These are phyloP conservation scores for Gobiocypris rarus DNA, from an alignment of 2,113 vertebrate species.

Conservation along the genomic window DNA sequence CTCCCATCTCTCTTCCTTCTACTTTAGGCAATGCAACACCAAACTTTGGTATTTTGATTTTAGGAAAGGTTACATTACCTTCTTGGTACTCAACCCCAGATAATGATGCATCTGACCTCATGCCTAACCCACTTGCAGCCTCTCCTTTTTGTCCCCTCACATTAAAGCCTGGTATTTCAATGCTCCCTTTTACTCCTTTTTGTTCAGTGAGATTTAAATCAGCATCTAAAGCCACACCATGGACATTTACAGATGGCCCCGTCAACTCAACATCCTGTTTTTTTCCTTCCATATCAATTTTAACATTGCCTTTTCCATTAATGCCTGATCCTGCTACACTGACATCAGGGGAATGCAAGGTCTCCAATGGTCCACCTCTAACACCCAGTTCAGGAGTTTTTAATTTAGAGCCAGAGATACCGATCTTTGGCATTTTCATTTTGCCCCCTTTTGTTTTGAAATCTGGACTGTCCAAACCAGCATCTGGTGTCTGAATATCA, in stretches of 20 bases:
- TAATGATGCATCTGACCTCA: constrained; percentile 45
- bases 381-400: constrained; percentile 66
- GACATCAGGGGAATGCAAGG: constrained; percentile 46
- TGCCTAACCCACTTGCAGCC: constrained; percentile 32
- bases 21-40: constrained; percentile 74
- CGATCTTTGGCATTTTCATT: constrained; percentile 71
- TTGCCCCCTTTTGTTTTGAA: constrained; percentile 72
- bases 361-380: constrained; percentile 68
- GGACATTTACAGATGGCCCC: constrained; percentile 33
- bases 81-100: constrained; percentile 69
- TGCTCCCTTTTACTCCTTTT: constrained; percentile 71
- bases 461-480: constrained; percentile 71
- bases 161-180: constrained; percentile 55
- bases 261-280: constrained; percentile 25
- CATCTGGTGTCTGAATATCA: constrained; percentile 49
- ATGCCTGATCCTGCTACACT: constrained; percentile 53
- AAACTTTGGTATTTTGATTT: constrained; percentile 85
- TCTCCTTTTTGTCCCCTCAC: constrained; percentile 61
- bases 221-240: constrained; percentile 17
- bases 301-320: constrained; percentile 47
- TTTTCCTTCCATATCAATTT: constrained; percentile 49
- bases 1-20: constrained; percentile 67
- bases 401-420: constrained; percentile 62
- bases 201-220: constrained; percentile 51
- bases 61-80: constrained; percentile 75